Evolutionary conservation across 2,888 invertebrate genomes (phyloP), one percentile per base, ranked within the genome.

Genomic region (Calameuta idolon): DNA sequence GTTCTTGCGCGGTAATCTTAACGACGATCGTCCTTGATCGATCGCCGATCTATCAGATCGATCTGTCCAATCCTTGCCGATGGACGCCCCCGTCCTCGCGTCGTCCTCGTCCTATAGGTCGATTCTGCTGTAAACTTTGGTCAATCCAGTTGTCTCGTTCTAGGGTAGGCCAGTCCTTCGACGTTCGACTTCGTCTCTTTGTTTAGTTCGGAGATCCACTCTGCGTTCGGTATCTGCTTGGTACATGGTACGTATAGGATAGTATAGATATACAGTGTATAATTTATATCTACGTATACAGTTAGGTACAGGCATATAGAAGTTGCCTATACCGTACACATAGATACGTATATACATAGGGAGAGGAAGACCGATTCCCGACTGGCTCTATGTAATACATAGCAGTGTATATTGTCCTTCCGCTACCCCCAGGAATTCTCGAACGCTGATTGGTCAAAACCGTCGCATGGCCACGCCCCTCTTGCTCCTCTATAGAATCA

Each of bases 371-470:
- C 69, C 55, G 55, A 55, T 55, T 23, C 55, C 23, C 55, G 23
- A 55, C 55, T 55, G 55, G 55, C 55, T 55, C 23, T 23, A 55
- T 23, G 23, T 55, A 55, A 9, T n/a, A 55, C 30, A 55, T 85
- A 84, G 85, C 86, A 85, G 82, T 85, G 84, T 83, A 87, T 85
- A 90, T 90, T 90, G 90, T 89, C 90, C 90, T 90, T 89, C 55
- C 55, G 55, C 89, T 86, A 87, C 86, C 37, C 87, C 86, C 85
- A 86, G 85, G 87, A 87, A 88, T 87, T 85, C 87, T 86, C 85
- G 84, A 87, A 87, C 55, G 86, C 87, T 88, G 84, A 91, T 91
- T 92, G 91, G 91, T 83, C 87, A 89, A 87, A 88, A 89, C 87
- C 90, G 88, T 87, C 89, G 84, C 84, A 84, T 83, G 84, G 86